phyloP scores from a whole-genome alignment of 2,113 vertebrate species.

The Neodontobutis hainanensis region DNA sequence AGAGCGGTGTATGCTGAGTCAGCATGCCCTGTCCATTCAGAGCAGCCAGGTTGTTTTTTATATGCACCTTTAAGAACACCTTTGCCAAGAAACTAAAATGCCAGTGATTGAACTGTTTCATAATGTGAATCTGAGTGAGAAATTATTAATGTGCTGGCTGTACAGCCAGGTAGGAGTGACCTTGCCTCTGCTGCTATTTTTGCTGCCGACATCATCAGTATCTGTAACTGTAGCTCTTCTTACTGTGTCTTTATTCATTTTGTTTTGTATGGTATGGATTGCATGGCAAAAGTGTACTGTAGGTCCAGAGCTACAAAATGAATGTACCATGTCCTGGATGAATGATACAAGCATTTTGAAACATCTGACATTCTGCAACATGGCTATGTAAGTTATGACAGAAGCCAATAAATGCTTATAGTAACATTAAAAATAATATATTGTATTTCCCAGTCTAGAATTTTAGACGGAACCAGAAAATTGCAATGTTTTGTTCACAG shows the following conservation, averaged over 20 bases:
- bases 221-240: background rate
- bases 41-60: constrained; percentile 58
- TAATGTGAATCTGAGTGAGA: constrained; percentile 67
- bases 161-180: constrained; percentile 48
- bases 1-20: constrained; percentile 65
- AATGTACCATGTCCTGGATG: too few relatives aligned
- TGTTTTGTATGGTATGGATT: background rate
- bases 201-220: background rate
- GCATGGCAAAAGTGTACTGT: background rate
- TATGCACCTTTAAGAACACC: constrained; percentile 53
- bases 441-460: too few relatives aligned
- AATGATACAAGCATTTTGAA: too few relatives aligned
- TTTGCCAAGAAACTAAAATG: constrained; percentile 65
- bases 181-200: constrained; percentile 48
- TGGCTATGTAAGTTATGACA: too few relatives aligned
- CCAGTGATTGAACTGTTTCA: constrained; percentile 59
- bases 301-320: too few relatives aligned
- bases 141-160: constrained; percentile 63
- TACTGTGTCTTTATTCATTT: background rate
- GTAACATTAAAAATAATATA: too few relatives aligned
- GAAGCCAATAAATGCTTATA: too few relatives aligned
- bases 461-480: too few relatives aligned
- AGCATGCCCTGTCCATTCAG: constrained; percentile 58
- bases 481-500: too few relatives aligned
- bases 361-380: too few relatives aligned